Percentiles rank a stretch among this genome's conserved stretches.
These are phyloP conservation scores for Allygus modestus DNA, from an alignment of 2,888 invertebrate genomes.

Conservation along the genomic window DNA sequence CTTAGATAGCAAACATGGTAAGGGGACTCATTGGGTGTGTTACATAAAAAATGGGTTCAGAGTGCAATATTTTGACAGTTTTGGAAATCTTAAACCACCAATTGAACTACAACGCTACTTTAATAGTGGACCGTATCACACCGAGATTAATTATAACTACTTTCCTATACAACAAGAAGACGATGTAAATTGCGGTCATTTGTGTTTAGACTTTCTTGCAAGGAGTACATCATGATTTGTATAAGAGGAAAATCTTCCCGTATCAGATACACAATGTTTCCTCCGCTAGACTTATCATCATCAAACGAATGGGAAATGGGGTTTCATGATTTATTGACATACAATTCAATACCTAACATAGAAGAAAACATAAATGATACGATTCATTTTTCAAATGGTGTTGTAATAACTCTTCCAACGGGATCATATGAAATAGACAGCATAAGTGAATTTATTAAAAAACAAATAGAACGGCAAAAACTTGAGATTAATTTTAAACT, in stretches of 20 bases:
- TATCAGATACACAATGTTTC: constrained; percentile 21
- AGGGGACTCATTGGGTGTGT: constrained; percentile 5
- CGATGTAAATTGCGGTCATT: constrained; percentile 14
- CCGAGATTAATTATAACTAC: constrained; percentile 7
- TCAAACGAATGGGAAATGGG: constrained; percentile 47
- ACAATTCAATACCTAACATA: constrained; percentile 41
- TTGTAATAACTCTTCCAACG: not conserved
- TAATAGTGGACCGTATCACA: not conserved
- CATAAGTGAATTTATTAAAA: not conserved
- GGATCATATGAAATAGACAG: constrained; percentile 36
- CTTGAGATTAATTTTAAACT: not conserved
- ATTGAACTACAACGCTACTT: not conserved
- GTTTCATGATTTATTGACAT: constrained; percentile 30
- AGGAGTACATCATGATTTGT: constrained; percentile 20
- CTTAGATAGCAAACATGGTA: not conserved
- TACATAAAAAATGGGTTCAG: not conserved
- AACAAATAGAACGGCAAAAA: not conserved
- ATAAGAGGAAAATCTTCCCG: not conserved
- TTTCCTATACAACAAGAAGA: constrained; percentile 20
- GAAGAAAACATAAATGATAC: constrained; percentile 27
- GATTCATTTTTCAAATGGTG: not conserved
- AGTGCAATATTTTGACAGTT: constrained; percentile 27
- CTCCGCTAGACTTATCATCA: not conserved
- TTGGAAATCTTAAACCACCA: not conserved
- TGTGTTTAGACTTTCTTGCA: constrained; percentile 1